These are phyloP conservation scores for Syngnathus rostellatus DNA, from an alignment of 2,797 vertebrate species.

Conservation along the genomic window DNA sequence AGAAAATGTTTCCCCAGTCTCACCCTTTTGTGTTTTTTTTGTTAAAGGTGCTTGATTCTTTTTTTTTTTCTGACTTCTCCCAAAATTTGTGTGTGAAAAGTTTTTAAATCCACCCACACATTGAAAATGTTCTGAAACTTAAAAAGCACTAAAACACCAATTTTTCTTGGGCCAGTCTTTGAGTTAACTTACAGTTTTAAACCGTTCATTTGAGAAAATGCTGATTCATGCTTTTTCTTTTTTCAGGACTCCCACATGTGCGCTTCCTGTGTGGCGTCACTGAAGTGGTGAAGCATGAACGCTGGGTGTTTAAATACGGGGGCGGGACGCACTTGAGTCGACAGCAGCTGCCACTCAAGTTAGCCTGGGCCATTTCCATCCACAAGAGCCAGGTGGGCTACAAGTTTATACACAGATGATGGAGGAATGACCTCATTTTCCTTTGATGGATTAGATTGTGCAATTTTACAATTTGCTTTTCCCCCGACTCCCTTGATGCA, in stretches of 20 bases:
- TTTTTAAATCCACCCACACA: too few species aligned
- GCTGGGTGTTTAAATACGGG: slow-evolving; percentile 80
- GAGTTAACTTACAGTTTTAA: background rate
- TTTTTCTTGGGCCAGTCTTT: background rate
- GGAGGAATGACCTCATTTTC: background rate
- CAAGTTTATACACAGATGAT: background rate
- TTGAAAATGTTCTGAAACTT: background rate
- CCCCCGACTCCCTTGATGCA: background rate
- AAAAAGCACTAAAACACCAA: background rate
- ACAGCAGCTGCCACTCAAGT: slow-evolving; percentile 87
- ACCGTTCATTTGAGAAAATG: background rate
- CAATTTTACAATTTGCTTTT: background rate
- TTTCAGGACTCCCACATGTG: slow-evolving; percentile 79
- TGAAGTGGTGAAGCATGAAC: slow-evolving; percentile 76
- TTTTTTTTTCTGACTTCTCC: too few species aligned
- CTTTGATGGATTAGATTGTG: background rate
- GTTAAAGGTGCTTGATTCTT: too few species aligned
- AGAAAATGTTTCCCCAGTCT: too few species aligned
- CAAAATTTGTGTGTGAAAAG: background rate
- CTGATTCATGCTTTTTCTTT: background rate
- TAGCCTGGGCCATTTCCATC: slow-evolving; percentile 98
- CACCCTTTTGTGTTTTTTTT: too few species aligned
- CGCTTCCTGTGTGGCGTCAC: slow-evolving; percentile 84
- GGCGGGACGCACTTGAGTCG: slow-evolving; percentile 79
- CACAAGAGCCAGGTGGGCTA: slow-evolving; percentile 89